Base-by-base conservation (phyloP, 2,113 vertebrate species). In the Petaurus breviceps region DNA sequence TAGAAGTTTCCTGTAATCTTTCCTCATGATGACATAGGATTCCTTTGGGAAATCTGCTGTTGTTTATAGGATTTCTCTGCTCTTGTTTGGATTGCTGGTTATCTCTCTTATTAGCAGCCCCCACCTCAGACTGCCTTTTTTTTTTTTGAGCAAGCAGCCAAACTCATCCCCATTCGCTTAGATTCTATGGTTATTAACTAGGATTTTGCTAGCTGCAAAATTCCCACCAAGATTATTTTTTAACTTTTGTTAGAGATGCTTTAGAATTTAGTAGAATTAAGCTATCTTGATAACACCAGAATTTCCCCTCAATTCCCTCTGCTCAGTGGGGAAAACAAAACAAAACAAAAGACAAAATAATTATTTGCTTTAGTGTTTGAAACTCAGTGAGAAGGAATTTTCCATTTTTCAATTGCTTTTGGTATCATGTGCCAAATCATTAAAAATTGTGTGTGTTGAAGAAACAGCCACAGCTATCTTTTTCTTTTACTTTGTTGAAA, bases 1-100 rank as follows among this genome's bases (percentile, higher is more conserved):
- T 98, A 91, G 97, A 98, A 93, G 98, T 98, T 99, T 99, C 98
- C 98, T 99, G 98, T 98, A 98, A 99, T 98, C 98, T 97, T 98
- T 98, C 94, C 98, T 98, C 96, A 97, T 95, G 96, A 94, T 99
- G 98, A 98, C 98, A 98, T 91, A 94, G 89, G 93, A 98, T 98
- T 99, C 98, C 98, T 98, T 97, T 90, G 98, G 97, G 98, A 98
- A 95, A 96, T 94, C 96, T 97, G 97, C 97, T 98, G 95, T 97
- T 97, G 96, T 97, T 98, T 97, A 95, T 94, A 95, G 95, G 96
- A 94, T 98, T 98, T 98, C 95, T 95, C 97, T 97, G 95, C 93
- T 91, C 97, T 89, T 96, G 57, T 97, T 97, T 89, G 51, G 91
- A 95, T 52, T 51, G 5, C 77, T 97, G 94, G 94, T 96, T 97